phyloP scores from a whole-genome alignment of 2,888 invertebrate species.

The Sarcophaga rosellei region DNA sequence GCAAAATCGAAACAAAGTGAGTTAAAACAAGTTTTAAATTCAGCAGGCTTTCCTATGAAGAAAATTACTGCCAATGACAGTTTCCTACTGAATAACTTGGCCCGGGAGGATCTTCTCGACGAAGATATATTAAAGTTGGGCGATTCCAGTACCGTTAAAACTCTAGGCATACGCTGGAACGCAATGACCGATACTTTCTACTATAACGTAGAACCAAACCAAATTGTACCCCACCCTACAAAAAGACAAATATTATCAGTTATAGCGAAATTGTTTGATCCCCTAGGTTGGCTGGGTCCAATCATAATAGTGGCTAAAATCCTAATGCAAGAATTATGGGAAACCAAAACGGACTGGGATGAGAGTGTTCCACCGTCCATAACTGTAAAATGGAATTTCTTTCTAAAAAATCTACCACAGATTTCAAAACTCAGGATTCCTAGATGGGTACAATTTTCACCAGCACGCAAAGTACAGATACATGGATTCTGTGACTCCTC shows the following conservation, averaged over 20 bases:
- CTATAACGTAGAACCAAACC: background rate
- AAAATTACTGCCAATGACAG: slow-evolving; percentile 11
- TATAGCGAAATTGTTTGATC: slow-evolving; percentile 37
- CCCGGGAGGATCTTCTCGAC: slow-evolving; percentile 41
- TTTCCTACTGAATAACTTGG: background rate
- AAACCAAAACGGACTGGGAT: slow-evolving; percentile 14
- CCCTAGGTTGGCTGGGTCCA: slow-evolving; percentile 27
- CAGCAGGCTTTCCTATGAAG: slow-evolving; percentile 24
- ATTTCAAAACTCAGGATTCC: background rate
- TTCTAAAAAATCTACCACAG: background rate
- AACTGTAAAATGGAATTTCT: slow-evolving; percentile 7
- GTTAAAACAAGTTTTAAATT: background rate
- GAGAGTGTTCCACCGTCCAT: background rate
- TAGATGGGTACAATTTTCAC: slow-evolving; percentile 19
- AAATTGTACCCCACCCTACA: background rate
- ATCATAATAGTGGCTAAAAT: slow-evolving; percentile 25
- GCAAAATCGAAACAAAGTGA: background rate
- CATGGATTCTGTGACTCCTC: slow-evolving; percentile 35
- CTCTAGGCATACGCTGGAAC: slow-evolving; percentile 17
- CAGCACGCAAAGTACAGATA: background rate
- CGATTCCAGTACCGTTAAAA: slow-evolving; percentile 1
- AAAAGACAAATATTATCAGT: slow-evolving; percentile 24
- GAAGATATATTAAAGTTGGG: slow-evolving; percentile 18
- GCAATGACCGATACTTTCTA: background rate
- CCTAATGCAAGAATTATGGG: slow-evolving; percentile 37